Conservation (phyloP, 2,888 invertebrate species). For the Odontothrips loti region DNA sequence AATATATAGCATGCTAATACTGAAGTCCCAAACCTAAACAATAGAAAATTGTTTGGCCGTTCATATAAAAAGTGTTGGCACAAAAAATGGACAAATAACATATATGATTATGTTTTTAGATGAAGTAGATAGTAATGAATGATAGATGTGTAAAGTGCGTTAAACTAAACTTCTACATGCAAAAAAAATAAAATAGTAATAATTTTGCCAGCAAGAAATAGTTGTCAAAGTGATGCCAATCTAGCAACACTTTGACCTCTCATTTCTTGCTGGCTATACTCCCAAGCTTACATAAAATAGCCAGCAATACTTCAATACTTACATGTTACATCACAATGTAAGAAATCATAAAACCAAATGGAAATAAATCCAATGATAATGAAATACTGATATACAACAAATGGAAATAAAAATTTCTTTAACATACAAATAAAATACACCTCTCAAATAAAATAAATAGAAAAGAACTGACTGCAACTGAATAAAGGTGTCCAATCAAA, state of each 20-base stretch:
- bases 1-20: neutral
- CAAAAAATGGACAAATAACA: neutral
- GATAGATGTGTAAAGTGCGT: neutral
- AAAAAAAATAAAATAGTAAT: slow-evolving; percentile 1
- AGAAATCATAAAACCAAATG: neutral
- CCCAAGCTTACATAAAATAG: neutral
- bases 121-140: neutral
- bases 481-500: neutral
- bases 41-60: slow-evolving; percentile 5
- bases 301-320: neutral
- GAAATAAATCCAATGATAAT: neutral
- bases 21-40: neutral
- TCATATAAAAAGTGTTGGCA: neutral
- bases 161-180: neutral
- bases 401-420: neutral
- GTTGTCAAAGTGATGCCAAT: neutral
- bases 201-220: neutral
- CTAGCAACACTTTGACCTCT: neutral
- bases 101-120: neutral
- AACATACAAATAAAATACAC: slow-evolving; percentile 15
- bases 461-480: neutral
- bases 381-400: slow-evolving; percentile 2
- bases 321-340: slow-evolving; percentile 15
- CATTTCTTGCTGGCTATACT: neutral
- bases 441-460: slow-evolving; percentile 23